Conservation (phyloP, 2,113 vertebrate species). For the Poecilia latipinna region DNA sequence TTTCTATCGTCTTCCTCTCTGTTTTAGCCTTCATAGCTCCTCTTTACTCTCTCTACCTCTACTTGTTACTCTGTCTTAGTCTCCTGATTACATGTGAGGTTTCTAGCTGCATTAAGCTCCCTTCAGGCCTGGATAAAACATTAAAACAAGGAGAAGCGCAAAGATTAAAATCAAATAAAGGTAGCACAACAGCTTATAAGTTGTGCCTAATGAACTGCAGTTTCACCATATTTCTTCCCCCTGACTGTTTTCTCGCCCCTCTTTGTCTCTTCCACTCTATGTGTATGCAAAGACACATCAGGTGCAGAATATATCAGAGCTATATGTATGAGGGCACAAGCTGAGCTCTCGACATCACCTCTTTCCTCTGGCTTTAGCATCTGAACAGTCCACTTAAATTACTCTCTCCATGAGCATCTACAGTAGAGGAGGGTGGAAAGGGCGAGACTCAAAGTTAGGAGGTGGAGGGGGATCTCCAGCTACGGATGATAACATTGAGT, state of each 20-base stretch:
- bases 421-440: conserved; percentile 32
- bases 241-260: neutral
- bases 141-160: conserved; percentile 42
- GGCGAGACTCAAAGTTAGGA: conserved; percentile 28
- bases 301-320: conserved; percentile 14
- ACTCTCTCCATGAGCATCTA: conserved; percentile 68
- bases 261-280: neutral
- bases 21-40: conserved; percentile 21
- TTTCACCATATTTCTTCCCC: conserved; percentile 29
- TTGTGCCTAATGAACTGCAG: conserved; percentile 33
- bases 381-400: conserved; percentile 75
- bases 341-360: conserved; percentile 36
- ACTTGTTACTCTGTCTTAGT: conserved; percentile 4
- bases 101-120: conserved; percentile 28
- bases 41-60: conserved; percentile 16
- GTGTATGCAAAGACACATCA: conserved; percentile 16
- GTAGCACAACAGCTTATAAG: conserved; percentile 5
- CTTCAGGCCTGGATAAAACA: conserved; percentile 34
- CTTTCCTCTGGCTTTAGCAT: conserved; percentile 67
- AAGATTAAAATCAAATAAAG: conserved; percentile 35
- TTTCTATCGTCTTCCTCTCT: conserved; percentile 9
- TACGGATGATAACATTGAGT: conserved; percentile 49
- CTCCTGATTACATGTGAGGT: conserved; percentile 15
- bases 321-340: conserved; percentile 18
- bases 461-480: conserved; percentile 51